A percentile compares a stretch with the other conserved stretches of the same genome.
Evolutionary conservation across 2,797 vertebrate species (phyloP).

Genomic region (Sardinella longiceps): DNA sequence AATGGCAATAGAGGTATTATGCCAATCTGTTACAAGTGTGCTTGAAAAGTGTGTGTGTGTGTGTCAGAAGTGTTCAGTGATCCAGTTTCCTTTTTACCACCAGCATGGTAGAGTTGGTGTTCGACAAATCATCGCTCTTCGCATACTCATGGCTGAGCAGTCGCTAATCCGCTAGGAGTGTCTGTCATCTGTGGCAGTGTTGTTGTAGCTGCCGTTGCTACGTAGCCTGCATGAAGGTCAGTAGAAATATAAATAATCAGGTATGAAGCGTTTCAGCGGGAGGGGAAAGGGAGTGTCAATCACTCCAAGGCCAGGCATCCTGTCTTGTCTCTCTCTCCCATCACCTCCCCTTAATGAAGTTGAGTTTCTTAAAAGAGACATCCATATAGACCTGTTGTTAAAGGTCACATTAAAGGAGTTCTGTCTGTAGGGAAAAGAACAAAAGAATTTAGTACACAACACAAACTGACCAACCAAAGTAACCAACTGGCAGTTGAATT

Average conservation of each 20-base stretch:
- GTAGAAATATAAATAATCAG: conserved; percentile 42
- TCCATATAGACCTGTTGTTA: no score
- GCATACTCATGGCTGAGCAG: neutral
- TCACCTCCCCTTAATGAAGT: conserved; percentile 5
- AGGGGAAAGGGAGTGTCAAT: conserved; percentile 43
- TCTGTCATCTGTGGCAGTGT: neutral
- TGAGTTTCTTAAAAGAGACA: conserved; percentile 3
- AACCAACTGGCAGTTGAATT: no score
- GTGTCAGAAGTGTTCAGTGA: conserved; percentile 49
- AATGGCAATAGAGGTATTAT: no score
- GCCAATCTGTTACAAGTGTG: neutral
- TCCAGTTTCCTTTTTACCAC: conserved; percentile 42
- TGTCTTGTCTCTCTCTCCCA: neutral
- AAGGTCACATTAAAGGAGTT: no score
- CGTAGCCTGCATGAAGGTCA: conserved; percentile 27
- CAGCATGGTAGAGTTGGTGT: neutral
- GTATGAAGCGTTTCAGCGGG: conserved; percentile 46
- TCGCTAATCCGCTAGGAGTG: neutral
- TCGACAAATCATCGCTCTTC: conserved; percentile 23
- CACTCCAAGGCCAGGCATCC: conserved; percentile 39
- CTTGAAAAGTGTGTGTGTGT: conserved; percentile 14
- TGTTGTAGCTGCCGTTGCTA: neutral
- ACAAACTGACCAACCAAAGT: no score
- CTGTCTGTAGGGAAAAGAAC: no score
- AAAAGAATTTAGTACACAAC: no score